These are phyloP conservation scores for Hippocampus abdominalis DNA, from an alignment of 2,113 vertebrate genomes.

Conservation along the genomic window DNA sequence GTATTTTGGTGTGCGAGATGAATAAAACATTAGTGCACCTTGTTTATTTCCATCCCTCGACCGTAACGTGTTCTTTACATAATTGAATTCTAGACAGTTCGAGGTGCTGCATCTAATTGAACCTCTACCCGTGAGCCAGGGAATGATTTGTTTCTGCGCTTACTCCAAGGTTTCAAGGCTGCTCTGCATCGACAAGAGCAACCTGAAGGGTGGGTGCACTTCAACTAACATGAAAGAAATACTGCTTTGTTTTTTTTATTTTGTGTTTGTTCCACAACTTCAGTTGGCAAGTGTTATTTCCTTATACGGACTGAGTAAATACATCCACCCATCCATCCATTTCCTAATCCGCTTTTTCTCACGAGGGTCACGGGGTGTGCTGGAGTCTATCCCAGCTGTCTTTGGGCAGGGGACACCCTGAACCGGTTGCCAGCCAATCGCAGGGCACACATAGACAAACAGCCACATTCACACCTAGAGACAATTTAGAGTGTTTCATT, in stretches of 20 bases:
- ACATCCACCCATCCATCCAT: too few species aligned
- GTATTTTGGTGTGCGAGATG: slow-evolving; percentile 56
- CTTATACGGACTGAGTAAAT: not conserved
- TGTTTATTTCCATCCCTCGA: slow-evolving; percentile 67
- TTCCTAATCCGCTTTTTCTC: too few species aligned
- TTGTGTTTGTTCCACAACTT: not conserved
- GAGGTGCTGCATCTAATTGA: slow-evolving; percentile 61
- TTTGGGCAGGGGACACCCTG: too few species aligned
- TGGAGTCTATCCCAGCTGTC: too few species aligned
- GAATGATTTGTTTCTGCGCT: slow-evolving; percentile 59
- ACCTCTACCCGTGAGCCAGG: slow-evolving; percentile 38
- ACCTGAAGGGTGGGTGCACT: slow-evolving; percentile 1
- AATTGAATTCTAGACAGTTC: slow-evolving; percentile 57
- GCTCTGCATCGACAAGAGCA: not conserved
- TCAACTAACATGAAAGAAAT: not conserved
- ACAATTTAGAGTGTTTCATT: too few species aligned
- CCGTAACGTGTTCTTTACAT: slow-evolving; percentile 63
- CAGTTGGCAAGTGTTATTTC: not conserved
- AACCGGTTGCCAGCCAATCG: too few species aligned
- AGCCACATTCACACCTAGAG: too few species aligned
- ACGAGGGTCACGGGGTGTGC: too few species aligned
- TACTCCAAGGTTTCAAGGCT: slow-evolving; percentile 31
- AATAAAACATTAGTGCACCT: slow-evolving; percentile 67
- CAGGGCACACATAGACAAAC: too few species aligned
- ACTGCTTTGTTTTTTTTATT: not conserved